These are phyloP conservation scores for Cossypha caffra DNA, from an alignment of 2,797 vertebrate species.

Conservation along the genomic window DNA sequence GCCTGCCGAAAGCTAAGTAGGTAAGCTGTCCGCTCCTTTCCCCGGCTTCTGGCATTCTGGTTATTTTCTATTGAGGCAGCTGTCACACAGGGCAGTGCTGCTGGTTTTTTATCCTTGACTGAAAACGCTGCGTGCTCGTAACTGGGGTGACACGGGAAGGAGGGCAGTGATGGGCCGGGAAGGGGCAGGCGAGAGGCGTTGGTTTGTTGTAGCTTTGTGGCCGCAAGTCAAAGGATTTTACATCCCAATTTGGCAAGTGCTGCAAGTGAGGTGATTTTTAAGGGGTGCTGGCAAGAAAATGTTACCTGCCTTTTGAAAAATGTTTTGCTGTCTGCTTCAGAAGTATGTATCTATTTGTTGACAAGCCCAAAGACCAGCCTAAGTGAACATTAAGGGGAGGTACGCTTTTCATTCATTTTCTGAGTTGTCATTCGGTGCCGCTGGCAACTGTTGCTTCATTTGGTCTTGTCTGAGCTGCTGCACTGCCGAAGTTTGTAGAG, in stretches of 20 bases:
- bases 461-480: neutral
- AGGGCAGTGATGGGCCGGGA: neutral
- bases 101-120: neutral
- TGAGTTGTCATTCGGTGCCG: neutral
- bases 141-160: neutral
- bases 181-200: neutral
- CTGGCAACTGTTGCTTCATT: neutral
- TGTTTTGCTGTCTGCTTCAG: neutral
- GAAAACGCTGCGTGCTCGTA: neutral
- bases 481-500: fast-evolving
- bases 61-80: neutral
- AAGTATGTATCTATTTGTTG: neutral
- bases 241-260: neutral
- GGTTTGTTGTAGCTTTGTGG: neutral
- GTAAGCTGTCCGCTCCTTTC: neutral
- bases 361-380: neutral
- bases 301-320: neutral
- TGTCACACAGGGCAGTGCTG: neutral
- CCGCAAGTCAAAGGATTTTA: neutral
- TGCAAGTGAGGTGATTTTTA: neutral
- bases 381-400: neutral
- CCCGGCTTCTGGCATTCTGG: neutral
- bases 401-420: neutral
- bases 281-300: neutral
- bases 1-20: neutral